Base-by-base conservation (phyloP, 2,797 vertebrate species). In the Agapornis canus region DNA sequence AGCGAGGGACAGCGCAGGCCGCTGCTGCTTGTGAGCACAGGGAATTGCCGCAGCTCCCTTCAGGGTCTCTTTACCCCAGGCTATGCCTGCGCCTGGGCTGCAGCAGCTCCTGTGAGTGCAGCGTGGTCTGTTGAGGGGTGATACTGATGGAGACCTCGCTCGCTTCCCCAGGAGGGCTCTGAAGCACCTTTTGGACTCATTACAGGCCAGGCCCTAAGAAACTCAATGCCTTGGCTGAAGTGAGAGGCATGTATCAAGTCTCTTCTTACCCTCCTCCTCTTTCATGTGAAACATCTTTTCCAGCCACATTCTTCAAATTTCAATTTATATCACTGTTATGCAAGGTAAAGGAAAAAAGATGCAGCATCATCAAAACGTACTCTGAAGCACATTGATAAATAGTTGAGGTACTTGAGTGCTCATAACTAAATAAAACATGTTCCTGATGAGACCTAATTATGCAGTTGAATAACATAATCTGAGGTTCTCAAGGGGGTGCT, bases 311-410 rank as follows among this genome's bases (percentile, higher is more conserved):
- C 25, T 60, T 32, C 15, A 37, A 27, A 26, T 57, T 59, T 45
- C 21, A 25, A 18, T 71, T 45, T 52, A 13, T 40, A 2, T 25
- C 1, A 2, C 16, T 17, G 2, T 17, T n/a, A 25, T 2, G 45
- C 19, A 27, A 13, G 1, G 0, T 18, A 3, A 56, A 22, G 12
- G 10, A 37, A 39, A 27, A 56, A 56, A 15, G 20, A 65, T 22
- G 11, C 6, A 1, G 3, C 21, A 4, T 31, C 39, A 40, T 14
- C 49, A 56, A 37, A 54, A 19, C 3, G 26, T 42, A 7, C 23
- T 0, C 6, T 22, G 13, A 0, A 11, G 3, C 6, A 8, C 4
- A 2, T 1, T 1, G 7, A 0, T 43, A 14, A 19, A 13, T 25
- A 8, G 5, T 2, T 8, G 3, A 2, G 10, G 13, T 25, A 2